Conservation (phyloP, 2,797 vertebrate species). For the Halcyon badia region DNA sequence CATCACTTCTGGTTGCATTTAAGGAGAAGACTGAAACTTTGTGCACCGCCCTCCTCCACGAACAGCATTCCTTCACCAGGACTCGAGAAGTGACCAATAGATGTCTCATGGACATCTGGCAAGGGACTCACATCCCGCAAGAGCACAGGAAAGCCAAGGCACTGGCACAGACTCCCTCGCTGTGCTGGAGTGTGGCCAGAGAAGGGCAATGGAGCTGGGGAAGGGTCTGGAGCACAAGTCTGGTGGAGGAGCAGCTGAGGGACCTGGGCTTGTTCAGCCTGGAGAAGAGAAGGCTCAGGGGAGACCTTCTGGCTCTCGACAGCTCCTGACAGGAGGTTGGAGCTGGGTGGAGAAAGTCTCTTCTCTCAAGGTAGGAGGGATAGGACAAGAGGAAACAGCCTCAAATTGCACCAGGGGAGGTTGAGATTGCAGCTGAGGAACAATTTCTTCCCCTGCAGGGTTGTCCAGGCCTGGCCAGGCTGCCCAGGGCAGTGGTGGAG, state of each 20-base stretch:
- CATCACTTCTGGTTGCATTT: neutral
- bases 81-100: neutral
- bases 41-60: neutral
- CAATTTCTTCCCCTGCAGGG: too few relatives aligned
- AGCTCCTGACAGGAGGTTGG: neutral
- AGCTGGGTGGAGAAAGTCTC: too few relatives aligned
- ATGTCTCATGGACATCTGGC: neutral
- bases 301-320: neutral
- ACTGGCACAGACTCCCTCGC: neutral
- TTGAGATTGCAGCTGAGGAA: too few relatives aligned
- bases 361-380: too few relatives aligned
- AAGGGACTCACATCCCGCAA: accelerated
- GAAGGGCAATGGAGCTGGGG: neutral
- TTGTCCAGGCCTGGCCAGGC: too few relatives aligned
- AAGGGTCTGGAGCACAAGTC: neutral
- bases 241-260: neutral
- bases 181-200: neutral
- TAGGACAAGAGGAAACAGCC: too few relatives aligned
- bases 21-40: neutral
- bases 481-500: too few relatives aligned
- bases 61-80: neutral
- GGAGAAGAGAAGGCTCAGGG: neutral
- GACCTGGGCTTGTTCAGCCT: neutral
- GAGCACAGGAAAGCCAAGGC: neutral
- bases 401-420: too few relatives aligned